Evolutionary conservation across 2,888 invertebrate genomes (phyloP).

Genomic region (Drosophila dives): DNA sequence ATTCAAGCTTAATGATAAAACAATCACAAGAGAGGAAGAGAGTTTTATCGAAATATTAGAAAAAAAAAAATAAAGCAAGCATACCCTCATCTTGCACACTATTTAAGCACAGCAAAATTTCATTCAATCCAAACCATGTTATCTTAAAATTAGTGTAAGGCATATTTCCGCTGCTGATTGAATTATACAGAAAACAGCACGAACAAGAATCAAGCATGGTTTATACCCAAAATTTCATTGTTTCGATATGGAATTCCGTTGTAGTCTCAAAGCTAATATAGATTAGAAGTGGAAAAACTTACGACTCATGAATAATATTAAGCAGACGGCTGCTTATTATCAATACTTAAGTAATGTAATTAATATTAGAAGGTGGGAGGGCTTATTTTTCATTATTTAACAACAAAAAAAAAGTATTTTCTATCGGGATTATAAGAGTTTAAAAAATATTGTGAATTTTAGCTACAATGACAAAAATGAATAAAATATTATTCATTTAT

Average conservation of each 20-base stretch:
- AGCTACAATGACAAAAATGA: no score
- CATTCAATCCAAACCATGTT: background rate
- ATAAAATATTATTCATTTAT: no score
- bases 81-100: background rate
- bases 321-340: background rate
- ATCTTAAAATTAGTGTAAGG: background rate
- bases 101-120: background rate
- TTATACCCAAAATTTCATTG: background rate
- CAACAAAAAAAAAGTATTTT: no score
- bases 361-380: background rate
- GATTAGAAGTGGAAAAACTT: background rate
- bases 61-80: background rate
- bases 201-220: background rate
- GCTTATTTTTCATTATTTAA: no score
- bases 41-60: background rate
- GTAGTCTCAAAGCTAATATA: background rate
- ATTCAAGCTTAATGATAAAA: background rate
- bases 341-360: no score
- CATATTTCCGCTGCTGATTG: background rate
- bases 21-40: background rate
- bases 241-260: background rate
- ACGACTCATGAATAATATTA: background rate
- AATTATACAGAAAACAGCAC: background rate
- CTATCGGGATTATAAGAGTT: no score
- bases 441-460: no score